Evolutionary conservation across 1,140 invertebrate species (phyloP), one percentile per base, ranked within the genome.

Genomic region (Zaprionus camerounensis): DNA sequence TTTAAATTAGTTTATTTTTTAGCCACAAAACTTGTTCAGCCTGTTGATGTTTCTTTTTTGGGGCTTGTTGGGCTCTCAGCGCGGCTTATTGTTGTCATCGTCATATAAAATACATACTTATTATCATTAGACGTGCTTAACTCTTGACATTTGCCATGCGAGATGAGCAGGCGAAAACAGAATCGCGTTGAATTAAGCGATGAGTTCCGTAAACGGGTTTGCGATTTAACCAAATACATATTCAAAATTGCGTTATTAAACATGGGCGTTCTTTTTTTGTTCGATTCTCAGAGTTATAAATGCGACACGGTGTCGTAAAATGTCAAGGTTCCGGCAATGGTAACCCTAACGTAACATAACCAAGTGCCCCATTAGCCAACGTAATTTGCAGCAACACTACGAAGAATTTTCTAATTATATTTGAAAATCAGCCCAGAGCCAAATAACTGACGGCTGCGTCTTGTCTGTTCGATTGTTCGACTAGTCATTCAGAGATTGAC

Each of bases 81-180:
- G 34, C 66, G 38, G 56, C 38, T 65, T 74, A 58, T 68, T 82
- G 76, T 82, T 84, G 59, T 67, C 36, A 36, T 51, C 31, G 49
- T 71, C 53, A 71, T 64, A 73, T 74, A 53, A 81, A 70, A 75
- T 62, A 41, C 65, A 63, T 85, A 75, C 70, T 56, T 75, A 76
- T 82, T 76, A 71, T 68, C 63, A 78, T 81, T 81, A 75, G 78
- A 36, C 59, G 31, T 26, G 62, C 58, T 75, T 72, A 76, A 85
- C 82, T 81, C 22, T 68, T 84, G 81, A 78, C 82, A 84, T 84
- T 84, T 84, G 44, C 57, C 56, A 70, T 36, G 34, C 64, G 65
- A 73, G 34, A 81, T 63, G 49, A 53, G 41, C 20, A 22, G 22
- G 24, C 57, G 12, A 62, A 61, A 38, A 57, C 68, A 57, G 46